Evolutionary conservation across 2,797 vertebrate species (phyloP).

Genomic region (Coregonus sp.): DNA sequence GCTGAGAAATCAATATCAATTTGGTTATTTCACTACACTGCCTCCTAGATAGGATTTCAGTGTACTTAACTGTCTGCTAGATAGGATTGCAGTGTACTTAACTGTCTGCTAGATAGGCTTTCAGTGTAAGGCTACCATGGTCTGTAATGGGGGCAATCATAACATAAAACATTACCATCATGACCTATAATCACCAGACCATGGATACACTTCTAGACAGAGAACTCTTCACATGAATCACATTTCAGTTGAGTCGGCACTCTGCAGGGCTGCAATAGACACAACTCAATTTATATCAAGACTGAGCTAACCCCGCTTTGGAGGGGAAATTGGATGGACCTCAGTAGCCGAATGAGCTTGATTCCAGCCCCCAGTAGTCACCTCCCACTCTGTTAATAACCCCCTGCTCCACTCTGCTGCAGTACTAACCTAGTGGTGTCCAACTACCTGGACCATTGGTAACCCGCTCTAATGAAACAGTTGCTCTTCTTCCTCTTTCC

Average conservation of each 20-base stretch:
- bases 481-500: neutral
- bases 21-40: constrained; percentile 20
- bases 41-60: neutral
- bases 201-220: constrained; percentile 22
- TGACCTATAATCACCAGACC: constrained; percentile 1
- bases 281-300: neutral
- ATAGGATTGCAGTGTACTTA: neutral
- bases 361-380: neutral
- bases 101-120: constrained; percentile 10
- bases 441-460: neutral
- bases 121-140: neutral
- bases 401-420: neutral
- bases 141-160: constrained; percentile 4
- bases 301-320: neutral
- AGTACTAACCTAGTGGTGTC: neutral
- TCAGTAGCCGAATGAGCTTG: neutral
- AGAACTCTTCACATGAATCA: constrained; percentile 18
- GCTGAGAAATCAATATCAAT: constrained; percentile 17
- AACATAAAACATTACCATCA: constrained; percentile 1
- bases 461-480: neutral
- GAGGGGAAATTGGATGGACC: constrained; percentile 11
- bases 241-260: constrained; percentile 10
- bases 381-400: neutral
- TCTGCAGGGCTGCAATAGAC: constrained; percentile 2
- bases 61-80: constrained; percentile 4